These are phyloP conservation scores for Drosophila kepulauana DNA, from an alignment of 1,140 invertebrate genomes.

Conservation along the genomic window DNA sequence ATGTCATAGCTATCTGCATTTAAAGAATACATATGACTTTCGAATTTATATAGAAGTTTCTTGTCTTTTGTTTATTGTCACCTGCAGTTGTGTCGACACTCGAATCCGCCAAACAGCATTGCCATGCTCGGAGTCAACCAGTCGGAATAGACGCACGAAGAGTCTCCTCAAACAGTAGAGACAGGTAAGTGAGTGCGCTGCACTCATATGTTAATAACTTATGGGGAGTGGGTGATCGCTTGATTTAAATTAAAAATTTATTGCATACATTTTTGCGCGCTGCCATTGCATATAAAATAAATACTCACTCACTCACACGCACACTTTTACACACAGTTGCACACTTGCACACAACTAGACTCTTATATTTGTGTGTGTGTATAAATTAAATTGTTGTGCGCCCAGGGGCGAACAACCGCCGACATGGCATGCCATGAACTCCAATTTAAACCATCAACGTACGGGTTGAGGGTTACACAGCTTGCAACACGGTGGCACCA, in stretches of 20 bases:
- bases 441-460: constrained; percentile 69
- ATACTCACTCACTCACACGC: constrained; percentile 24
- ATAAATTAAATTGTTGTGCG: constrained; percentile 81
- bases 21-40: constrained; percentile 13
- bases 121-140: constrained; percentile 35
- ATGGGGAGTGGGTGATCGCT: constrained; percentile 51
- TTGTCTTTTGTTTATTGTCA: constrained; percentile 9
- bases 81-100: constrained; percentile 20
- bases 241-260: constrained; percentile 83
- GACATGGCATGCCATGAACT: constrained; percentile 75
- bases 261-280: constrained; percentile 78
- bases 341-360: constrained; percentile 14
- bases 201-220: constrained; percentile 72
- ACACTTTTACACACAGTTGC: not conserved
- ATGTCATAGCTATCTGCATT: constrained; percentile 12
- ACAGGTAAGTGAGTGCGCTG: constrained; percentile 45
- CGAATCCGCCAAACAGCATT: constrained; percentile 4
- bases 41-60: constrained; percentile 17
- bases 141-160: constrained; percentile 34
- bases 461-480: constrained; percentile 67
- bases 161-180: constrained; percentile 36
- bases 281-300: constrained; percentile 60
- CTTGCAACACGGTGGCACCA: constrained; percentile 13
- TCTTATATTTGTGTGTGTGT: constrained; percentile 32
- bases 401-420: constrained; percentile 68